phyloP scores from a whole-genome alignment of 2,797 vertebrate genomes.

The Meriones psammophilus region DNA sequence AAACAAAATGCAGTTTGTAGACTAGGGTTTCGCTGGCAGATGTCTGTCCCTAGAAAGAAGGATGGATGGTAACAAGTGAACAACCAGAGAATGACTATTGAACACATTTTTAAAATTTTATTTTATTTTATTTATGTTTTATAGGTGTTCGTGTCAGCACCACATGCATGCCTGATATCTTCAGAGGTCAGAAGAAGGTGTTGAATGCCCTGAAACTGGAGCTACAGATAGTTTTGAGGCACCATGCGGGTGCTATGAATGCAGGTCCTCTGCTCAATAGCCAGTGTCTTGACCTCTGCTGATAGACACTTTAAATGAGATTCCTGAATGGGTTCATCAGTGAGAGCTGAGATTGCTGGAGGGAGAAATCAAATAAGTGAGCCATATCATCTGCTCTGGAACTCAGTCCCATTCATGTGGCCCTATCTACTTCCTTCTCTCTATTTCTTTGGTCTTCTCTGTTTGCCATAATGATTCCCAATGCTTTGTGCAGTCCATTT shows the following conservation, averaged over 20 bases:
- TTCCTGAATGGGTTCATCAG: background rate
- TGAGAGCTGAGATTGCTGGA: background rate
- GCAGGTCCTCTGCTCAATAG: background rate
- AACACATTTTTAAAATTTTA: background rate
- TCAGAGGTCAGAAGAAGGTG: background rate
- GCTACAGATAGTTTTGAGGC: background rate
- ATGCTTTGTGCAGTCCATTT: background rate
- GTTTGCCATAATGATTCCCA: background rate
- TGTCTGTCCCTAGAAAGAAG: background rate
- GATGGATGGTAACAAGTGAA: background rate
- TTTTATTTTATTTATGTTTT: background rate
- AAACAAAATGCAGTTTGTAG: background rate
- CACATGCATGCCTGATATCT: background rate
- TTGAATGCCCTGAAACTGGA: background rate
- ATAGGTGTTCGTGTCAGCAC: background rate
- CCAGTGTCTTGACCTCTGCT: background rate
- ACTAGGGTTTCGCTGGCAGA: background rate
- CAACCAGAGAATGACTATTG: background rate
- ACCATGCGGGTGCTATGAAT: accelerated
- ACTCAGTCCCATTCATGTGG: background rate
- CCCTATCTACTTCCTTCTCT: background rate
- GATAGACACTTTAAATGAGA: background rate
- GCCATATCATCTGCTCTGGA: background rate
- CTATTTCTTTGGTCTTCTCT: background rate
- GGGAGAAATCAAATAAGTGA: background rate